Percentiles rank a stretch among this genome's conserved stretches.
phyloP scores from a whole-genome alignment of 2,888 invertebrate genomes.

The Diaprepes abbreviatus region DNA sequence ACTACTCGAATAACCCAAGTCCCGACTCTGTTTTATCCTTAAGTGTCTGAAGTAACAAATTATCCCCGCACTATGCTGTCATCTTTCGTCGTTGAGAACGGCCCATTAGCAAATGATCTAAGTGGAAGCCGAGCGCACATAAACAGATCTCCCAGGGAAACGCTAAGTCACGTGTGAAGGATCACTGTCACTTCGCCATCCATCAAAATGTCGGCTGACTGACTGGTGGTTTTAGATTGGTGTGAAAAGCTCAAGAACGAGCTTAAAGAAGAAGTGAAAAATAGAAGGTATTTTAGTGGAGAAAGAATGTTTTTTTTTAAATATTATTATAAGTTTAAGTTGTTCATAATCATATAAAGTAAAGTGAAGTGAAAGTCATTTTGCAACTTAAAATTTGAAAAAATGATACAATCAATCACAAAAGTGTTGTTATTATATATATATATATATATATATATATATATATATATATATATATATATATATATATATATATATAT shows the following conservation, averaged over 20 bases:
- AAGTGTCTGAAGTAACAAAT: conserved; percentile 18
- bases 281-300: conserved; percentile 2
- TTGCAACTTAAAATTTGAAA: too few species aligned
- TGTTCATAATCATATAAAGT: too few species aligned
- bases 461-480: too few species aligned
- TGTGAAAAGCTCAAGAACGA: conserved; percentile 19
- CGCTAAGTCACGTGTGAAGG: conserved; percentile 63
- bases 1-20: not conserved
- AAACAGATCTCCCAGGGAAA: conserved; percentile 59
- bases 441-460: too few species aligned
- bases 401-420: too few species aligned
- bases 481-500: too few species aligned
- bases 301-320: not conserved
- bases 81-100: conserved; percentile 11
- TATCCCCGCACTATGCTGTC: conserved; percentile 5
- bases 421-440: too few species aligned
- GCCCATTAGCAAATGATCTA: conserved; percentile 56
- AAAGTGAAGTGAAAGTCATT: too few species aligned
- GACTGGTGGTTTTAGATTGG: conserved; percentile 28
- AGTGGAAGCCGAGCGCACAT: conserved; percentile 58
- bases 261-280: conserved; percentile 15
- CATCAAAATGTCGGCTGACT: conserved; percentile 53
- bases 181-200: conserved; percentile 63
- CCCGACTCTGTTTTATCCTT: not conserved
- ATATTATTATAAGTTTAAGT: too few species aligned